Base-by-base conservation (phyloP, 2,113 vertebrate species). In the Anguilla japonica region DNA sequence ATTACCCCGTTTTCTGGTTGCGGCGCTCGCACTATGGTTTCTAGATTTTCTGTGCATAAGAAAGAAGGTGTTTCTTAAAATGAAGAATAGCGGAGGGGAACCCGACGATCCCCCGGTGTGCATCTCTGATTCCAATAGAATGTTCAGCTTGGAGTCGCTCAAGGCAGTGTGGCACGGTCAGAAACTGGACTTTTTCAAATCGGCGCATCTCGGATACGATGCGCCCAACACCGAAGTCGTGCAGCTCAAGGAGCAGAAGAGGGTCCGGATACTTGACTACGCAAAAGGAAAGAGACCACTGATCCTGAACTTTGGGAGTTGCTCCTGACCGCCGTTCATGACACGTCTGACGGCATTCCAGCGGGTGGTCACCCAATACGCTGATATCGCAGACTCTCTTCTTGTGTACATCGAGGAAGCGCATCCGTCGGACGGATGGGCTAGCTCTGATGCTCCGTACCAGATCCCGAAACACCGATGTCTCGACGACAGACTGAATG, bases 291-390 rank as follows among this genome's bases (percentile, higher is more conserved):
- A 92, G 88, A 94, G 98, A 92, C 98, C 98, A 29, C 97, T 99
- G 89, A 96, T 99, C 88, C 96, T 99, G 41, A 99, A 99, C 94
- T 99, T 99, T 90, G 98, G 98, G 89, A 99, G 98, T 96, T 99
- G 98, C 96, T 99, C 98, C 96, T 99, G 98, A 99, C 98, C 98
- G 57, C 98, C 98, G 39, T 99, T 99, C 94, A 99, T 99, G 98
- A 98, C 97, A 94, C 98, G 98, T 80, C 96, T 99, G 95, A 92
- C 96, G 89, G 97, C 98, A 89, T 99, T 98, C 93, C 96, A 96
- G 93, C 97, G 98, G 93, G 96, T 99, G 91, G 97, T 96, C 84
- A 92, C 95, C 91, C 97, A 97, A 93, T 98, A 98, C 95, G 95
- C 96, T 88, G 96, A 97, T 94, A 96, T 98, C 90, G 98, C 98